Base-by-base conservation (phyloP, 2,797 vertebrate species). In the Hapalemur alaotrensis region DNA sequence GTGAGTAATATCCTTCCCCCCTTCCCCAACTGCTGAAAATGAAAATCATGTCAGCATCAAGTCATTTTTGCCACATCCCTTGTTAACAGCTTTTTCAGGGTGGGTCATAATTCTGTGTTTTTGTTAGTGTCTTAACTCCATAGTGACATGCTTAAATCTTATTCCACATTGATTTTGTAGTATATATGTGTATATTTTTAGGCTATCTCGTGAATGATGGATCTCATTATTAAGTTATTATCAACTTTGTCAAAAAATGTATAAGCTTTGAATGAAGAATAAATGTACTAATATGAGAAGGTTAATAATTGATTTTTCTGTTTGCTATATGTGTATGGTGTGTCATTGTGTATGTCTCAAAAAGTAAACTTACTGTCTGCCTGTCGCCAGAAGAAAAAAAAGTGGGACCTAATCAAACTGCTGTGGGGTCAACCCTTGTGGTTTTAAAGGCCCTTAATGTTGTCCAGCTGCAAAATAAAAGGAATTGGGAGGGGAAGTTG, bases 391-490 rank as follows among this genome's bases (percentile, higher is more conserved):
- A 79, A 90, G 95, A 95, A 91, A 86, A 86, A 91, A 96, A 97
- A 97, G 98, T 94, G 50, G 97, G 97, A 98, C 96, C 97, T 98
- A 96, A 98, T 98, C 98, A 98, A 97, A 98, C 96, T 97, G 93
- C 81, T 90, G 87, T 96, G 97, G 98, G 98, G 98, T 98, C 98
- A 98, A 95, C 94, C 95, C 98, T 98, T 97, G 93, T 97, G 97
- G 97, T 97, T 98, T 98, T 98, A 97, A 98, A 98, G 98, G 98
- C 98, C 98, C 99, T 99, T 99, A 99, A 99, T 99, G 98, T 98
- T 99, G 98, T 98, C 99, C 99, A 99, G 99, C 99, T 99, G 99
- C 99, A 98, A 98, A 98, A 98, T 97, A 97, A 97, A 95, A 96
- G 96, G 81, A 98, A 83, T 75, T 88, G 97, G 97, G 97, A 94